Evolutionary conservation across 2,797 vertebrate species (phyloP).

Genomic region (Hemibagrus guttatus): DNA sequence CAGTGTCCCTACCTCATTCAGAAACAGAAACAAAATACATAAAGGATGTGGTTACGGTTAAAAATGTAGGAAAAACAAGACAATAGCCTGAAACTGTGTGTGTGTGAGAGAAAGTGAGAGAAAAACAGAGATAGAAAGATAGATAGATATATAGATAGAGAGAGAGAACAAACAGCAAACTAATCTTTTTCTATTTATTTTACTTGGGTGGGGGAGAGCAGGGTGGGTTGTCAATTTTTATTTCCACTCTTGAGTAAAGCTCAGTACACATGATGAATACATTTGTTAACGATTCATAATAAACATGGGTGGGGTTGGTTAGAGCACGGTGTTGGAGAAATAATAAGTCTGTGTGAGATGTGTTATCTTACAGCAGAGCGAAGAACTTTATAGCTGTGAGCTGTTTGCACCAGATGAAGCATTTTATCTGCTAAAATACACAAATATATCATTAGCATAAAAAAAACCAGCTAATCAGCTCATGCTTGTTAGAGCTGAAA

Average conservation of each 20-base stretch:
- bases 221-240: neutral
- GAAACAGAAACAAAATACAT: neutral
- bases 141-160: too few species aligned
- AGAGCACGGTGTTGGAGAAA: too few species aligned
- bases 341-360: neutral
- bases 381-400: too few species aligned
- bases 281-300: neutral
- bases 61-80: constrained; percentile 9
- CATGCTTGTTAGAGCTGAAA: too few species aligned
- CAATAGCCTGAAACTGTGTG: neutral
- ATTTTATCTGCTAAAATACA: too few species aligned
- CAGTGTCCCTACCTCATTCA: too few species aligned
- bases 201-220: neutral
- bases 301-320: neutral
- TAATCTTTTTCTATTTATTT: neutral
- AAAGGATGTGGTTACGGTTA: constrained; percentile 30
- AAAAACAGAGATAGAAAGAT: too few species aligned
- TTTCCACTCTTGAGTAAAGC: neutral
- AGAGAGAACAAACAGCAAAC: too few species aligned
- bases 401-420: too few species aligned
- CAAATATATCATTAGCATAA: too few species aligned
- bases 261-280: neutral
- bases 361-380: too few species aligned
- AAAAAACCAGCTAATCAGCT: too few species aligned
- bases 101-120: neutral